These are phyloP conservation scores for Coptotermes formosanus DNA, from an alignment of 1,140 invertebrate genomes.

Conservation along the genomic window DNA sequence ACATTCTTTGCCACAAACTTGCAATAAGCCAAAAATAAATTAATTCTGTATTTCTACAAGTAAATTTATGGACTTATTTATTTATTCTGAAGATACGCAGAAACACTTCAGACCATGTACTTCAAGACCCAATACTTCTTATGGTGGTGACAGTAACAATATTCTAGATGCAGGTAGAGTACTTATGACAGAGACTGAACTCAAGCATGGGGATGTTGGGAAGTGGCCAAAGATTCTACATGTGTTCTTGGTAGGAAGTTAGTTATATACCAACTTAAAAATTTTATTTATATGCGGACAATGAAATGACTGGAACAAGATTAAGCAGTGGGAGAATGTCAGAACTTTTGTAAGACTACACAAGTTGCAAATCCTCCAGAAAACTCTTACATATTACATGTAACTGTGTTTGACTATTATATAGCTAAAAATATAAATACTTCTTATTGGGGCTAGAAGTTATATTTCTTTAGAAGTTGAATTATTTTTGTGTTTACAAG, in stretches of 20 bases:
- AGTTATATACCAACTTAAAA: not conserved
- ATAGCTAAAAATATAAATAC: not conserved
- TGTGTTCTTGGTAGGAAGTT: slow-evolving; percentile 23
- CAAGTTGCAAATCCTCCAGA: not conserved
- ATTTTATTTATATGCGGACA: slow-evolving; percentile 10
- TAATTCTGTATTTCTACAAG: not conserved
- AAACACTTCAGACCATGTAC: not conserved
- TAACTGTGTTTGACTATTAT: not conserved
- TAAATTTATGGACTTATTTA: not conserved
- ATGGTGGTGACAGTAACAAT: not conserved
- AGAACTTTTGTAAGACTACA: not conserved
- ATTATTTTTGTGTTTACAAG: too few relatives aligned
- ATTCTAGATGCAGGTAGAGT: not conserved
- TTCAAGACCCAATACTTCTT: not conserved
- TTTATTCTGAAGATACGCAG: not conserved
- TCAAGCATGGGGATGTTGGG: slow-evolving; percentile 15
- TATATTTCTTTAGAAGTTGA: not conserved
- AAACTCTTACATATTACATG: not conserved
- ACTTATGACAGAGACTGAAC: not conserved
- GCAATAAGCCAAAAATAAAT: not conserved
- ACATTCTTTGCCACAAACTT: not conserved
- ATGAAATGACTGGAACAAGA: not conserved
- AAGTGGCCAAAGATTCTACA: slow-evolving; percentile 1
- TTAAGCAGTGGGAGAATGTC: not conserved
- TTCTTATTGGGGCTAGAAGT: not conserved